These are phyloP conservation scores for Antheraea mylitta DNA, from an alignment of 1,140 invertebrate genomes.

Conservation along the genomic window DNA sequence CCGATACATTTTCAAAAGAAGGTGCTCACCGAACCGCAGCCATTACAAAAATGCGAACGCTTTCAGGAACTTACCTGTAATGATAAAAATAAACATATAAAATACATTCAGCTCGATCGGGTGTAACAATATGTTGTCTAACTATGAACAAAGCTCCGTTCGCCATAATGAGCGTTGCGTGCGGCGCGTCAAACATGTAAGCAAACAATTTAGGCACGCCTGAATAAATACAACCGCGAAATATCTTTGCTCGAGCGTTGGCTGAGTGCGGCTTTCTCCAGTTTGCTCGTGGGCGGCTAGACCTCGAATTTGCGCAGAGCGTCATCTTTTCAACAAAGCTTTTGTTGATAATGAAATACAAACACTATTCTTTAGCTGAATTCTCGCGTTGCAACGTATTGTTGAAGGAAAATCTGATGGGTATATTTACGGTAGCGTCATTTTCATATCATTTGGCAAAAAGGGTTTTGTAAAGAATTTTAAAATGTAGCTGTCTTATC, in stretches of 20 bases:
- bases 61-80: conserved; percentile 65
- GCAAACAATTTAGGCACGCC: conserved; percentile 77
- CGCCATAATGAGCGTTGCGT: conserved; percentile 75
- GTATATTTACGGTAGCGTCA: conserved; percentile 28
- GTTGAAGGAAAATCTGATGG: conserved; percentile 49
- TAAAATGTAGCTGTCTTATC: not conserved
- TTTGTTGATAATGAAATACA: conserved; percentile 76
- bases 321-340: conserved; percentile 71
- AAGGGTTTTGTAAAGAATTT: not conserved
- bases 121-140: conserved; percentile 73
- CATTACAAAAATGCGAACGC: conserved; percentile 50
- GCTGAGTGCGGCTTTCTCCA: conserved; percentile 57
- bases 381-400: conserved; percentile 54
- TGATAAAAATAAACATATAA: conserved; percentile 72
- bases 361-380: conserved; percentile 66
- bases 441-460: not conserved
- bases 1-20: conserved; percentile 46
- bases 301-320: conserved; percentile 63
- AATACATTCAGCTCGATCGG: conserved; percentile 64
- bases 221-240: conserved; percentile 76
- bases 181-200: conserved; percentile 76
- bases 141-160: conserved; percentile 73
- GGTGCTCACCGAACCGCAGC: conserved; percentile 52
- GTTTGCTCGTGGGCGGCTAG: conserved; percentile 51
- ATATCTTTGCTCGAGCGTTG: conserved; percentile 67